A percentile compares a stretch with the other conserved stretches of the same genome.
These are phyloP conservation scores for Cricetomys ansorgei DNA, from an alignment of 2,113 vertebrate genomes.

Conservation along the genomic window DNA sequence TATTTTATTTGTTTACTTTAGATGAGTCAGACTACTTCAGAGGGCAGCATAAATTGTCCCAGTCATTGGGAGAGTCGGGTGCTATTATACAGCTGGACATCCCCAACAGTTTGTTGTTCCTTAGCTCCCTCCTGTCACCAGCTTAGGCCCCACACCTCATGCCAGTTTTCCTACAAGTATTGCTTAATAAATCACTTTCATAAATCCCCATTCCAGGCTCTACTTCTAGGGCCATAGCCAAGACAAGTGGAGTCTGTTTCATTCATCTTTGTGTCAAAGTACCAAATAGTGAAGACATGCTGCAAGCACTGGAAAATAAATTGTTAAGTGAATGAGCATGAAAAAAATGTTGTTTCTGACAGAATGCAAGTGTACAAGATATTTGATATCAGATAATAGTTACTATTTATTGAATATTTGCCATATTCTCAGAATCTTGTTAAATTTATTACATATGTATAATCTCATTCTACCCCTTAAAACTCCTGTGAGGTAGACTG, in stretches of 20 bases:
- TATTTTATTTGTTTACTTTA: too few relatives aligned
- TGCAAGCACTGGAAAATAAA: constrained; percentile 36
- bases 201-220: neutral
- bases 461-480: neutral
- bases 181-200: constrained; percentile 56
- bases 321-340: constrained; percentile 8
- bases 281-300: neutral
- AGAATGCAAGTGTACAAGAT: neutral
- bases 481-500: neutral
- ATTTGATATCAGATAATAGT: constrained; percentile 6
- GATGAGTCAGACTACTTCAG: neutral
- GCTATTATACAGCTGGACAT: neutral
- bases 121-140: neutral
- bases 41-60: neutral
- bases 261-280: constrained; percentile 55
- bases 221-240: neutral
- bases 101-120: neutral
- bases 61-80: too few relatives aligned
- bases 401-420: constrained; percentile 31
- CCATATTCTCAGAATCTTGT: neutral
- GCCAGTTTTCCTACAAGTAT: neutral
- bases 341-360: neutral
- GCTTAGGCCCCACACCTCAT: neutral
- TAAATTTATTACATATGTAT: neutral
- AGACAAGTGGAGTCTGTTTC: neutral